Evolutionary conservation across 2,113 vertebrate genomes (phyloP), one percentile per base, ranked within the genome.

Genomic region (Calcarius ornatus): DNA sequence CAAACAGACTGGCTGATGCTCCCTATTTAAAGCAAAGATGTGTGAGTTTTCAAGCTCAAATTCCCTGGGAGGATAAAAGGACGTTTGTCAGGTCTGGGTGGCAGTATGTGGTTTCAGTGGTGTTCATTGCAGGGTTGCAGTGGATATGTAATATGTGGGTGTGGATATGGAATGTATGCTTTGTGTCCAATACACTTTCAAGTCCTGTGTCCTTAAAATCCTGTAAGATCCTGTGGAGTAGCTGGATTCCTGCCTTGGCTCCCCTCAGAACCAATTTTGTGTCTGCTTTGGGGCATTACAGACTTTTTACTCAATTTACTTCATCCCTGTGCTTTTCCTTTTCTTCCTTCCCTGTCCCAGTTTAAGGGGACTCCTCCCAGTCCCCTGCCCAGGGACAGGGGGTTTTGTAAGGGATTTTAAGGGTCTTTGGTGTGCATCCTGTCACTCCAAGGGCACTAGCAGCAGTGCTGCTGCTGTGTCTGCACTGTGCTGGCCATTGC

Each of bases 361-460:
- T 8, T 40, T 37, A 56, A 65, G 47, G 40, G 31, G 31, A 10
- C 5, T 20, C 28, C 7, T 78, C n/a, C 43, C n/a, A 57, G n/a
- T 35, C 3, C 47, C 27, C 40, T 81, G 22, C 40, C 17, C 4
- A 14, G 43, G 40, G 9, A 14, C 5, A 6, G 21, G 40, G 9
- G 20, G 3, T 38, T 60, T 83, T 35, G 1, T 27, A 23, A 50
- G 53, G 71, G 31, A 11, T 68, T 86, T 50, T 2, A 11, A 65
- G 17, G 37, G 25, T 8, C n/a, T 60, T 48, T 47, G 6, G 0
- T 31, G 21, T 1, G 2, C 17, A 25, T 27, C 8, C 22, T 7
- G 10, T 73, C 7, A 0, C 38, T 68, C 68, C 14, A 14, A 30
- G 76, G 40, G 37, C 7, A 1, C 38, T 35, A 64, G 43, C 66